Percentiles rank a stretch among this genome's conserved stretches.
Evolutionary conservation across 2,113 vertebrate species (phyloP).

Genomic region (Theristicus caerulescens): DNA sequence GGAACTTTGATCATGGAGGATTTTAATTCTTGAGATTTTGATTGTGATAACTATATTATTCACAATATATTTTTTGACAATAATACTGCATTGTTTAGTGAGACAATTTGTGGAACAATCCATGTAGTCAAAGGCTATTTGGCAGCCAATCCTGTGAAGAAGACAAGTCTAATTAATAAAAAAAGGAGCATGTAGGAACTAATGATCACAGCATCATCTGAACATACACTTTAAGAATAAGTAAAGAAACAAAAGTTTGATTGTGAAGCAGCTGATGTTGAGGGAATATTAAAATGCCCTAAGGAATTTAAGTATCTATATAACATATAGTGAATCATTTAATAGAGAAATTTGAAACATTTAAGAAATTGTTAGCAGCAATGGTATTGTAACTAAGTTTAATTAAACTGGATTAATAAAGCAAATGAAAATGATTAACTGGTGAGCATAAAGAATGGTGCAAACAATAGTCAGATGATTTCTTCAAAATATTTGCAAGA

Average conservation of each 20-base stretch:
- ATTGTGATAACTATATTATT: neutral
- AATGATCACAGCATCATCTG: neutral
- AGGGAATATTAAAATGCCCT: neutral
- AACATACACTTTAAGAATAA: neutral
- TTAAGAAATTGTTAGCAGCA: slow-evolving; percentile 11
- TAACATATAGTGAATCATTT: neutral
- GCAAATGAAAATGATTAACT: neutral
- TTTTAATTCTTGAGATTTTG: slow-evolving; percentile 49
- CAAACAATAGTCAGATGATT: neutral
- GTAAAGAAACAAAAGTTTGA: neutral
- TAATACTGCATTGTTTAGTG: neutral
- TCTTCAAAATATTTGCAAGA: neutral
- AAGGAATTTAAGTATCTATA: neutral
- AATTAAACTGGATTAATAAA: slow-evolving; percentile 33
- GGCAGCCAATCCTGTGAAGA: neutral
- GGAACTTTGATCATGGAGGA: slow-evolving; percentile 37
- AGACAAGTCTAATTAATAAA: neutral
- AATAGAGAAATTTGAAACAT: slow-evolving; percentile 18
- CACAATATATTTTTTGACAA: neutral
- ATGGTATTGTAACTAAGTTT: neutral
- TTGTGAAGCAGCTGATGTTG: neutral
- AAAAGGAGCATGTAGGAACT: neutral
- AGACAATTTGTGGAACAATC: slow-evolving; percentile 5
- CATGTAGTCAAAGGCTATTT: neutral
- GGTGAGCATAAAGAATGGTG: neutral